phyloP scores from a whole-genome alignment of 2,888 invertebrate genomes.

The Spisula subtruncata region DNA sequence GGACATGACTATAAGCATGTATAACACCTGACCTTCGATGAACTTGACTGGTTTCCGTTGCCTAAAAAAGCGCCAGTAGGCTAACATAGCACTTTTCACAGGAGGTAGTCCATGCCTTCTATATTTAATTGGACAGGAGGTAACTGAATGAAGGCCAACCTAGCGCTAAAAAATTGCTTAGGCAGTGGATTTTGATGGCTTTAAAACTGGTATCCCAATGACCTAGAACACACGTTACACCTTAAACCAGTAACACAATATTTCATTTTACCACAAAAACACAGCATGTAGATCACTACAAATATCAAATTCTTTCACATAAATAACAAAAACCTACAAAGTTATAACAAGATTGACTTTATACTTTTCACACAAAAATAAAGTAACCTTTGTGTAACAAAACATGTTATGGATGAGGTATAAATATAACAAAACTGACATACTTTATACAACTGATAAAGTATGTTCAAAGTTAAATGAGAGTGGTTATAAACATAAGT shows the following conservation, averaged over 20 bases:
- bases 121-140: too few species aligned
- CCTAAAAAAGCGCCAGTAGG: too few species aligned
- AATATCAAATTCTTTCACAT: constrained; percentile 19
- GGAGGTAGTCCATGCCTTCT: too few species aligned
- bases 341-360: constrained; percentile 17
- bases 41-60: too few species aligned
- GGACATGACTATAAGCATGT: too few species aligned
- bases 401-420: neutral
- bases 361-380: constrained; percentile 1
- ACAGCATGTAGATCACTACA: neutral
- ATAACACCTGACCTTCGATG: too few species aligned
- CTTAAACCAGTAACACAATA: neutral
- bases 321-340: neutral
- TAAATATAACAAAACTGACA: neutral
- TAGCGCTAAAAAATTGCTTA: too few species aligned
- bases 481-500: too few species aligned
- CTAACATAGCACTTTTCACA: too few species aligned
- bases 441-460: too few species aligned
- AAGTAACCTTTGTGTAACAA: constrained; percentile 7
- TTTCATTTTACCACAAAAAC: neutral
- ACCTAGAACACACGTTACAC: neutral
- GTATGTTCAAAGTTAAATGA: too few species aligned
- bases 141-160: too few species aligned
- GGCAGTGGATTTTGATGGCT: neutral
- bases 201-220: neutral